Evolutionary conservation across 2,113 vertebrate species (phyloP), one percentile per base, ranked within the genome.

Genomic region (Apodemus speciosus): DNA sequence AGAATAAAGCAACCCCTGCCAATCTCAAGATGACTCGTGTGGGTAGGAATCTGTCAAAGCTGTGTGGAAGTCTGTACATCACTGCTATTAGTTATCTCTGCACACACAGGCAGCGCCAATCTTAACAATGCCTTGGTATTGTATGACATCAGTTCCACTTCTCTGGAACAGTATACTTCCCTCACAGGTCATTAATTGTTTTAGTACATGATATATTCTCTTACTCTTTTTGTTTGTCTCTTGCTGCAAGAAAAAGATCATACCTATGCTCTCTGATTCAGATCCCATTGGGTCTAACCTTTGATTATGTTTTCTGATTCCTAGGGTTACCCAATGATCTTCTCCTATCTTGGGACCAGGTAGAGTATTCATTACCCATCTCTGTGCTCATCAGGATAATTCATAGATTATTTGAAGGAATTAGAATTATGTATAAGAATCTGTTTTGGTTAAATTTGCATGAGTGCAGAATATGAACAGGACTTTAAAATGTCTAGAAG

Each of bases 1-100:
- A 81, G 92, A 87, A 85, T 43, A 92, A 93, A 88, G 85, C 60
- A 90, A n/a, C 46, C 4, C 64, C 71, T 94, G 51, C 87, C 93
- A 85, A 58, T 90, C 32, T 21, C 53, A 90, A 43, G 51, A 73
- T 96, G 96, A 94, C 76, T 96, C 85, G 94, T 51, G 72, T 58
- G 62, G n/a, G 69, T 93, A 53, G 85, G 92, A 95, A 83, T 60
- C 58, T 95, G 95, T 81, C 2, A 93, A 93, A 96, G 80, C 88
- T 94, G 80, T 89, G 62, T 89, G 75, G 89, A 93, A 88, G 60
- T 77, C 85, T 91, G 84, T 91, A 16, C 71, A 81, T 94, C 68
- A 43, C 85, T 92, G 94, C 62, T 71, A n/a, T 93, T 91, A 88
- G 58, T 77, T 91, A 51, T 9, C 53, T 93, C 49, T 73, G 66